Percentiles rank a stretch among this genome's conserved stretches.
Evolutionary conservation across 2,113 vertebrate species (phyloP).

Genomic region (Trachemys scripta): DNA sequence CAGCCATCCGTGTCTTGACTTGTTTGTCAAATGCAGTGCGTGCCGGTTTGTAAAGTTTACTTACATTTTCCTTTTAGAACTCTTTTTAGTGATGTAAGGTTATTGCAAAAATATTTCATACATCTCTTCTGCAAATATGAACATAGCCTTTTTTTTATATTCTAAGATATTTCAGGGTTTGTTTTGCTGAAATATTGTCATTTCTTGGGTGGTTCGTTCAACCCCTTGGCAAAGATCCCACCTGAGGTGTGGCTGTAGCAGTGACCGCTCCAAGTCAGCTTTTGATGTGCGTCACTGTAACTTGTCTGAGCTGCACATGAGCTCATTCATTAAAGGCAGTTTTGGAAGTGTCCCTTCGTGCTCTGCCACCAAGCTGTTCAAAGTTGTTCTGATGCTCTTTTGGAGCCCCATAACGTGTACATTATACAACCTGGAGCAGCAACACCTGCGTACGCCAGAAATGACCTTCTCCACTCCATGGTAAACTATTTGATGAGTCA

Average conservation of each 20-base stretch:
- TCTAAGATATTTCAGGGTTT: not conserved
- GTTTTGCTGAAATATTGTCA: not conserved
- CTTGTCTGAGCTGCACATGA: not conserved
- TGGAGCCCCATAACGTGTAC: not conserved
- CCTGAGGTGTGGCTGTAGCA: constrained; percentile 6
- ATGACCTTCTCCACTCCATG: not conserved
- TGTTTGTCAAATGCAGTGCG: not conserved
- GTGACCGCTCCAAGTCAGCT: not conserved
- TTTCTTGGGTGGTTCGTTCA: constrained; percentile 1
- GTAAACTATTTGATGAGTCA: not conserved
- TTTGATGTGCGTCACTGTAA: not conserved
- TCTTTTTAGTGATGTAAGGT: not conserved
- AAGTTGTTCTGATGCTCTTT: not conserved
- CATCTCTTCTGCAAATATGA: not conserved
- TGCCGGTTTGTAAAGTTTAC: not conserved
- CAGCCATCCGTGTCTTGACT: not conserved
- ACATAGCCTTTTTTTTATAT: not conserved
- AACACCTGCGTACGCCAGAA: not conserved
- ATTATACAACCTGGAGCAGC: not conserved
- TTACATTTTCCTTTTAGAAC: not conserved
- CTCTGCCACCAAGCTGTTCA: not conserved
- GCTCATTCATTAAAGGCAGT: not conserved
- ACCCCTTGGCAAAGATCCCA: not conserved
- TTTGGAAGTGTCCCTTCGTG: not conserved
- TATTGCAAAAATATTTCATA: not conserved